Base-by-base conservation (phyloP, 2,113 vertebrate species). In the Epinephelus moara region DNA sequence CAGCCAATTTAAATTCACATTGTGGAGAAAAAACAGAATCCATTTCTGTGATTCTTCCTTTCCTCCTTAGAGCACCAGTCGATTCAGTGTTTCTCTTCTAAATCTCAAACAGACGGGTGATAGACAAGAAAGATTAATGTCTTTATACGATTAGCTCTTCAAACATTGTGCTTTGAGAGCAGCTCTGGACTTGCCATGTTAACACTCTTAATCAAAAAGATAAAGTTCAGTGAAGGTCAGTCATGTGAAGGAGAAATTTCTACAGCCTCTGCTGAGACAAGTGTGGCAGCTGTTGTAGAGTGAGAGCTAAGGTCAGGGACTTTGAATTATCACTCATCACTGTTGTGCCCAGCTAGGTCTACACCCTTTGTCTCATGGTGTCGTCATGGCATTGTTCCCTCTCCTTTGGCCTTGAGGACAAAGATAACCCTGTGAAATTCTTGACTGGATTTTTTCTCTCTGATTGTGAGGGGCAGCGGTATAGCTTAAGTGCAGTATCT, bases 381-480 rank as follows among this genome's bases (percentile, higher is more conserved):
- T 80, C 63, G 61, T 89, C 81, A 89, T 78, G 84, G 85, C 90
- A 86, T 79, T 85, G 87, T 88, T 92, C 79, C 80, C 86, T 83
- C 70, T 90, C 82, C 82, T 91, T 89, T 91, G 89, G 86, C 89
- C 92, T 90, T 87, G 87, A 85, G 53, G 89, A 93, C 85, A 94
- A 94, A 94, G 88, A 94, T 93, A 94, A 93, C 84, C 88, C 82
- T 92, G 92, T 92, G 89, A 94, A 92, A 94, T 94, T 94, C 93
- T 90, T 94, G 33, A 68, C 88, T 82, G 81, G 76, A 83, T 89
- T 79, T 37, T 85, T 87, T 81, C 53, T 87, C 64, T 64, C 37
- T 82, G 63, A 81, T 74, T 82, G 85, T 71, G 76, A 85, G 88
- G 88, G 79, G 50, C 27, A 71, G 60, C 4, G 9, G 30, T 49